Conservation (phyloP, 1,140 invertebrate species). For the Andricus grossulariae region DNA sequence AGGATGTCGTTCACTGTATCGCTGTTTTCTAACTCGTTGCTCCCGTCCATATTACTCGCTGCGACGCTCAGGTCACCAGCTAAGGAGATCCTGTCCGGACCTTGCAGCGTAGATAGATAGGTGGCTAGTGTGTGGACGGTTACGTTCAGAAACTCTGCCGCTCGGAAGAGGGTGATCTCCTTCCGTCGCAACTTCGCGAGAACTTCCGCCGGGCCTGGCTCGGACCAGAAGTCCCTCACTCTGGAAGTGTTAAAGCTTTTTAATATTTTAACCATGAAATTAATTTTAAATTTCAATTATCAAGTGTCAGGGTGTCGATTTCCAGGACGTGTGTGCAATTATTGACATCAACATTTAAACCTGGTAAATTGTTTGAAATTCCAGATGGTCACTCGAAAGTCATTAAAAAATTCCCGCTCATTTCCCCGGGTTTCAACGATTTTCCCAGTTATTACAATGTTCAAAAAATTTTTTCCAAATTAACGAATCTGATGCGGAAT, state of each 20-base stretch:
- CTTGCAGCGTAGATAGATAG: conserved; percentile 80
- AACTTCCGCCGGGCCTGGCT: conserved; percentile 84
- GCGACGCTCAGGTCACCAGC: conserved; percentile 67
- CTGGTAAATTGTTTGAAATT: no score
- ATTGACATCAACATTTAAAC: no score
- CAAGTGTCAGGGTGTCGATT: no score
- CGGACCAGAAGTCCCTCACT: conserved; percentile 86
- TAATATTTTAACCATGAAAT: conserved; percentile 38
- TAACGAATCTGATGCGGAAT: no score
- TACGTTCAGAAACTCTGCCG: conserved; percentile 84
- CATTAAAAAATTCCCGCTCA: no score
- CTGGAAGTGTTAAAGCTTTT: conserved; percentile 68
- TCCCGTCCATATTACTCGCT: conserved; percentile 58
- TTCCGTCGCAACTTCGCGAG: conserved; percentile 83
- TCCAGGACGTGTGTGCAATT: no score
- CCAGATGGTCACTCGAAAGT: no score
- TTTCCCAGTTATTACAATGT: no score
- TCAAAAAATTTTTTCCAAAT: no score
- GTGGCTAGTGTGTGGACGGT: conserved; percentile 83
- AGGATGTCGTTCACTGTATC: conserved; percentile 68
- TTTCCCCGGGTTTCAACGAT: no score
- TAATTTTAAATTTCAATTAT: neutral
- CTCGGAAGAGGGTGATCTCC: conserved; percentile 82
- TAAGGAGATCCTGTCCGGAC: conserved; percentile 73
- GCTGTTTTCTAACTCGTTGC: conserved; percentile 67